Evolutionary conservation across 2,797 vertebrate genomes (phyloP), one percentile per base, ranked within the genome.

Genomic region (Margarornis squamiger): DNA sequence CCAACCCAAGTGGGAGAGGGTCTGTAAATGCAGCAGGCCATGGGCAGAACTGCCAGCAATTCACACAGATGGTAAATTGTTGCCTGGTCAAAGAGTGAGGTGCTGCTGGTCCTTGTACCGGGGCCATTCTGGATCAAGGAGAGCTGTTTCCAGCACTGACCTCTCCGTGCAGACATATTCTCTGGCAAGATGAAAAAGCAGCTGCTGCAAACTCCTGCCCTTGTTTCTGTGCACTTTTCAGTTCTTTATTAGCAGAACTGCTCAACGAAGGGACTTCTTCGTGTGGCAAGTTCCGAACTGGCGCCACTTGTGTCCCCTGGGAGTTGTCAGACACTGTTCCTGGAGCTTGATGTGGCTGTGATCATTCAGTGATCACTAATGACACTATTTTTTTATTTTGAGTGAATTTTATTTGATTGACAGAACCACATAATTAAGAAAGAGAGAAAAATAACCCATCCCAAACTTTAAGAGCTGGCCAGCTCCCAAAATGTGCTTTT

Each of bases 371-470:
- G 57, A 81, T 91, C 74, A 77, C 61, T 71, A 93, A 65, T 11
- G 54, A 91, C 65, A 51, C 46, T 48, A 0, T 57, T 78, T 83
- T 57, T 84, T 88, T 59, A 88, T 95, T 95, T 93, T 65, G 61
- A 83, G 65, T 61, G 38, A 61, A 5, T 93, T 95, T 91, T 81
- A 38, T 3, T 13, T 90, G 92, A 88, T 84, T 84, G 90, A 84
- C 83, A 82, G 70, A 86, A 58, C 73, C 79, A 72, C 38, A 24
- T 92, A 88, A 88, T 92, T 90, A 93, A 75, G 48, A 62, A 90
- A 90, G 41, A 67, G 63, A 15, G 5, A 59, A 86, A 63, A 81
- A 30, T 26, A 15, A 8, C 2, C 5, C 23, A 41, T 36, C 6
- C 19, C 18, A 63, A 45, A 62, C 61, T 86, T 71, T 16, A 71